These are phyloP conservation scores for Naja naja DNA, from an alignment of 2,113 vertebrate genomes.

Conservation along the genomic window DNA sequence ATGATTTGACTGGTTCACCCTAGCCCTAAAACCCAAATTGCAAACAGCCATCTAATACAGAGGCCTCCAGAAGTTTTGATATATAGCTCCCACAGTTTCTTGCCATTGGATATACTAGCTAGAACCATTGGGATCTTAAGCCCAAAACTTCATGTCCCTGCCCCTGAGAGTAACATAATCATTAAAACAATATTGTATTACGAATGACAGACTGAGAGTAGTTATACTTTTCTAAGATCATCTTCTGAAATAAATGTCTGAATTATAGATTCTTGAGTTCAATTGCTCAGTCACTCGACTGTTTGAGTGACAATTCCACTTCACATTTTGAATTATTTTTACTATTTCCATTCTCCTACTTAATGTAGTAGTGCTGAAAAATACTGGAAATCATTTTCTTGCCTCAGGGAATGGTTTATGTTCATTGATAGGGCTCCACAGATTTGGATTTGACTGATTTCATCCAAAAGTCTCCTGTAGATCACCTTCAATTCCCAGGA, in stretches of 20 bases:
- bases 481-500: background rate
- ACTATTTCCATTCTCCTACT: background rate
- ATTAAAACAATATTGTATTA: background rate
- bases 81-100: background rate
- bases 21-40: background rate
- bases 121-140: background rate
- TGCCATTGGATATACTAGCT: background rate
- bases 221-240: background rate
- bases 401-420: background rate
- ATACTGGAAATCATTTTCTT: background rate
- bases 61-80: background rate
- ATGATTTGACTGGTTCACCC: background rate
- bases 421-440: background rate
- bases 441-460: background rate
- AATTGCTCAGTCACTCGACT: background rate
- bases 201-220: background rate
- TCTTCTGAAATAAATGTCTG: background rate
- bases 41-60: background rate
- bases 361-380: background rate
- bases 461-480: background rate
- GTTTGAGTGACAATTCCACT: background rate
- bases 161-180: background rate
- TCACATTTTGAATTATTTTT: background rate
- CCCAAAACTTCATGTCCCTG: background rate
- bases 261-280: background rate